Percentiles rank a stretch among this genome's conserved stretches.
Evolutionary conservation across 2,888 invertebrate species (phyloP).

Genomic region (Abrostola triplasia): DNA sequence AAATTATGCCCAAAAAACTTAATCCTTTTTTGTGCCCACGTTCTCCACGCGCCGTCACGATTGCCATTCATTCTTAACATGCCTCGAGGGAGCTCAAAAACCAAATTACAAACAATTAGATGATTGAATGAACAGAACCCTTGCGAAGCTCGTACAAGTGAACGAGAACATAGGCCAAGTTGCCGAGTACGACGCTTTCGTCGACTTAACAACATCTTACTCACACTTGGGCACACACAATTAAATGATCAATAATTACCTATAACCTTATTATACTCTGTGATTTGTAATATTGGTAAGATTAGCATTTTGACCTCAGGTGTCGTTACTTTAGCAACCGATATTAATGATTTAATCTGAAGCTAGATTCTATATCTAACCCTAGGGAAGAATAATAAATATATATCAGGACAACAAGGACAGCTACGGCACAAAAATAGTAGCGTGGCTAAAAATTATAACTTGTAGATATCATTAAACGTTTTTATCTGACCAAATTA

Average conservation of each 20-base stretch:
- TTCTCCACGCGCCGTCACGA: background rate
- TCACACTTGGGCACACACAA: background rate
- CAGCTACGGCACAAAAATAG: no score
- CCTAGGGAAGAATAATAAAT: no score
- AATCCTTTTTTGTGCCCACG: background rate
- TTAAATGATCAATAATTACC: background rate
- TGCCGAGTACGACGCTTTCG: background rate
- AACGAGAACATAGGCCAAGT: constrained; percentile 7
- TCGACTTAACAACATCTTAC: constrained; percentile 13
- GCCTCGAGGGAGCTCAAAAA: constrained; percentile 10
- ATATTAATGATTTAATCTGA: no score
- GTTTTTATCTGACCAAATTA: no score
- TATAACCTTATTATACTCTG: no score
- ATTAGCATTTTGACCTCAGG: no score
- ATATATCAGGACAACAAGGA: no score
- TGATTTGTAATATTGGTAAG: no score
- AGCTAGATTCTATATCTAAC: no score
- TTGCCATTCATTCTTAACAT: constrained; percentile 6
- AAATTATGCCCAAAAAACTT: background rate
- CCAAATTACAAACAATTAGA: constrained; percentile 33
- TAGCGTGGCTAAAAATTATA: no score
- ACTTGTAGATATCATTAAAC: no score
- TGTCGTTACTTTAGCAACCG: no score
- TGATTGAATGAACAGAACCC: constrained; percentile 25
- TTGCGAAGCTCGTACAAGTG: background rate